Percentiles rank a stretch among this genome's conserved stretches.
These are phyloP conservation scores for Amphipyra tragopoginis DNA, from an alignment of 2,888 invertebrate species.

Conservation along the genomic window DNA sequence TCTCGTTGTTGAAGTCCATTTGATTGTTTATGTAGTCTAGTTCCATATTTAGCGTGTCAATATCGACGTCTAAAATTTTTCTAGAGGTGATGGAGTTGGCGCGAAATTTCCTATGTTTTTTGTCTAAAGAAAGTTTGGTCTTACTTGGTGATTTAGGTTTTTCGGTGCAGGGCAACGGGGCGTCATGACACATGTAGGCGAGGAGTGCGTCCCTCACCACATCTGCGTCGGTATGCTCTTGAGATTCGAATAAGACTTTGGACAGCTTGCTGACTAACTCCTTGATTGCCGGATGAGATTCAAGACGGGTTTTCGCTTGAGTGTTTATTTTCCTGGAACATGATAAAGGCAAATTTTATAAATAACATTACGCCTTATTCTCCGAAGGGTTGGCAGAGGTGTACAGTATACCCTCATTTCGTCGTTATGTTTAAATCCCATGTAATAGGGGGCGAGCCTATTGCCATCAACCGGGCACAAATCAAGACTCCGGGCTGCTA, in stretches of 20 bases:
- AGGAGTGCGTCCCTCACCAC: constrained; percentile 94
- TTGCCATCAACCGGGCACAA: too few relatives aligned
- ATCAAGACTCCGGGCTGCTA: too few relatives aligned
- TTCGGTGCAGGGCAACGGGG: constrained; percentile 93
- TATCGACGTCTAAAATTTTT: constrained; percentile 79
- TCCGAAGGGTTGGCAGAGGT: too few relatives aligned
- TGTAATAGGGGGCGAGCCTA: too few relatives aligned
- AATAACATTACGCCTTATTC: too few relatives aligned
- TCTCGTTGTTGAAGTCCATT: constrained; percentile 83
- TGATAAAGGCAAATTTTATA: not conserved
- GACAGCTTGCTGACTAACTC: constrained; percentile 92
- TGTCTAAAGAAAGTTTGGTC: constrained; percentile 62
- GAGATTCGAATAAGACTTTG: constrained; percentile 91
- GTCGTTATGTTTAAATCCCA: too few relatives aligned
- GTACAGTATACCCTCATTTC: too few relatives aligned
- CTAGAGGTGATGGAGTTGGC: constrained; percentile 64
- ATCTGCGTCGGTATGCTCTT: constrained; percentile 92
- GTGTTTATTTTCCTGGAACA: constrained; percentile 87
- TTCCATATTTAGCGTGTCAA: constrained; percentile 83
- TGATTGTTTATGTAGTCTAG: constrained; percentile 85
- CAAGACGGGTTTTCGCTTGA: constrained; percentile 91
- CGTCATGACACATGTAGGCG: constrained; percentile 96
- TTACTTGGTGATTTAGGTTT: constrained; percentile 66
- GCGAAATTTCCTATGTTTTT: constrained; percentile 66
- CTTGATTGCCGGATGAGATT: constrained; percentile 93